Evolutionary conservation across 2,113 vertebrate genomes (phyloP).

Genomic region (Bathybates hornii): DNA sequence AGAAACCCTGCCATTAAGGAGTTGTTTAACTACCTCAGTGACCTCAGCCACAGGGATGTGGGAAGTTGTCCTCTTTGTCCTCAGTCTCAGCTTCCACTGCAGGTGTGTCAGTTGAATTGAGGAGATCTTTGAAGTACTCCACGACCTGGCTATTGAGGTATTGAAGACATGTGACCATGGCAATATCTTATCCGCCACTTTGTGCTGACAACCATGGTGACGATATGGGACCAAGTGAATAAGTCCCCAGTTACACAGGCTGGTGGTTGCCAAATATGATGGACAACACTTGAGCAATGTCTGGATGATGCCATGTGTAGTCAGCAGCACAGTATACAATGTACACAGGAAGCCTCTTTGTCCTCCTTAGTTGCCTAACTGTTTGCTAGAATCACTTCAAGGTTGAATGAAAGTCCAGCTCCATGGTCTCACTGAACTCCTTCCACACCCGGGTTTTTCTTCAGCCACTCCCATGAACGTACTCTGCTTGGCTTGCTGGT

Average conservation of each 20-base stretch:
- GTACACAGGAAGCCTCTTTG: background rate
- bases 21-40: rapidly evolving
- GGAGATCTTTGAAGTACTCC: background rate
- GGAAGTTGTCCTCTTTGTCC: background rate
- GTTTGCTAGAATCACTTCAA: background rate
- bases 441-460: background rate
- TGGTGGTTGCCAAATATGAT: background rate
- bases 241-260: background rate
- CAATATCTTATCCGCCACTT: background rate
- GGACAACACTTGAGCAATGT: background rate
- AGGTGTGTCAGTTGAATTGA: background rate
- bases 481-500: background rate
- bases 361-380: background rate
- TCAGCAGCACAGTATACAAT: background rate
- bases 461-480: background rate
- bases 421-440: background rate
- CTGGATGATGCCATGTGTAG: background rate
- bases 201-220: background rate
- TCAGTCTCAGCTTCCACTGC: background rate
- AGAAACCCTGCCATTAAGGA: background rate
- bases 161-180: background rate
- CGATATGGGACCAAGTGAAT: background rate
- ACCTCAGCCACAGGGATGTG: background rate
- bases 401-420: background rate
- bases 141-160: background rate